phyloP scores from a whole-genome alignment of 1,140 invertebrate genomes.

The Drosophila virilis region DNA sequence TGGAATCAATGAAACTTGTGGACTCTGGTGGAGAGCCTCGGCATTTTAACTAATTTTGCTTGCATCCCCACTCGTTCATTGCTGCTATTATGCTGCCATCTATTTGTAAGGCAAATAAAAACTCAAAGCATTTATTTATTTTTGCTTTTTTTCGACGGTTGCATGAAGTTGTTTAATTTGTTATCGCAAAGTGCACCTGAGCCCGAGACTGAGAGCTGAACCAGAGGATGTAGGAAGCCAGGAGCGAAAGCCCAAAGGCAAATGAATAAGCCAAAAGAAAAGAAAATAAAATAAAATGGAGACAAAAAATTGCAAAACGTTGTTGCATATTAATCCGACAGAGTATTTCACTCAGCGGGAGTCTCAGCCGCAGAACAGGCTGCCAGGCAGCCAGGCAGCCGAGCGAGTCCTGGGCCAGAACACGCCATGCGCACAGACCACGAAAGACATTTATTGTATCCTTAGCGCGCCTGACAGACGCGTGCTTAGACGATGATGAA shows the following conservation, averaged over 20 bases:
- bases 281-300: constrained; percentile 45
- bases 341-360: constrained; percentile 78
- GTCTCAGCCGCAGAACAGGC: constrained; percentile 20
- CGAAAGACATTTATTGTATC: constrained; percentile 83
- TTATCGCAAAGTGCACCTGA: constrained; percentile 80
- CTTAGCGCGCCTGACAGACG: constrained; percentile 78
- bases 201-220: constrained; percentile 24
- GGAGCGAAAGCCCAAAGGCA: constrained; percentile 49
- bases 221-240: constrained; percentile 16
- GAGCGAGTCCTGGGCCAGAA: constrained; percentile 32
- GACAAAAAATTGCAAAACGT: constrained; percentile 68
- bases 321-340: constrained; percentile 81
- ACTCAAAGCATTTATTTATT: constrained; percentile 28
- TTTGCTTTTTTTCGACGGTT: constrained; percentile 29
- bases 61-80: background rate
- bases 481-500: constrained; percentile 81
- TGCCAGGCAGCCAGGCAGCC: constrained; percentile 4
- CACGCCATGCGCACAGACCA: constrained; percentile 49
- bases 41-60: constrained; percentile 4
- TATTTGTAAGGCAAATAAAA: constrained; percentile 20
- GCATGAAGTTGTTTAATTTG: constrained; percentile 81
- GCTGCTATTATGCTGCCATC: background rate
- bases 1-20: background rate
- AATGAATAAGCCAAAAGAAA: constrained; percentile 76
- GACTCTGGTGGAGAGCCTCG: background rate